Conservation (phyloP, 2,113 vertebrate species). For the Trichomycterus rosablanca region DNA sequence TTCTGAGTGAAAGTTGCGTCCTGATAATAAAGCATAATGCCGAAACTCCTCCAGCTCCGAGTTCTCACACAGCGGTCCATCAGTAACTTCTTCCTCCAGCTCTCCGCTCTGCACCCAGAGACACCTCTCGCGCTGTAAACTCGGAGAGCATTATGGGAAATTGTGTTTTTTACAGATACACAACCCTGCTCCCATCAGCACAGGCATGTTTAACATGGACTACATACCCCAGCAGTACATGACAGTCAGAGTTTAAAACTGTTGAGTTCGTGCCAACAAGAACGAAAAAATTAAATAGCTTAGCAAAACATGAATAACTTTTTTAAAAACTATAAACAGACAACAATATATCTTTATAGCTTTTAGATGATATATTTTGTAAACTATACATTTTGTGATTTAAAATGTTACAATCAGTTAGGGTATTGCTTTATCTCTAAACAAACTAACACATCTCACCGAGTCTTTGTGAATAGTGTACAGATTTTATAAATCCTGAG, state of each 20-base stretch:
- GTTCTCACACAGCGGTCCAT: conserved; percentile 23
- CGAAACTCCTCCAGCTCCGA: conserved; percentile 19
- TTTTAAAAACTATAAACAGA: too few relatives aligned
- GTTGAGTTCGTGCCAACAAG: too few relatives aligned
- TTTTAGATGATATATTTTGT: too few relatives aligned
- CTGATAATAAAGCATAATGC: conserved; percentile 16
- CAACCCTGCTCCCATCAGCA: not conserved
- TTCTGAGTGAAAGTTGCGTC: conserved; percentile 11
- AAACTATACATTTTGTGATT: too few relatives aligned
- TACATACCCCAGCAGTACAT: conserved; percentile 23
- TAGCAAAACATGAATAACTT: too few relatives aligned
- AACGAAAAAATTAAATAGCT: too few relatives aligned
- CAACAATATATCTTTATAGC: too few relatives aligned
- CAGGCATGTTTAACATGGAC: conserved; percentile 6
- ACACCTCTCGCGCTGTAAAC: conserved; percentile 26
- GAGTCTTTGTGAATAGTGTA: too few relatives aligned
- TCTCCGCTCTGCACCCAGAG: conserved; percentile 42
- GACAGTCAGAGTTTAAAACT: not conserved
- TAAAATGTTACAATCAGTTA: too few relatives aligned
- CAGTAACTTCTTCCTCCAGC: conserved; percentile 17
- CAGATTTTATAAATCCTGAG: too few relatives aligned
- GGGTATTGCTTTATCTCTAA: too few relatives aligned
- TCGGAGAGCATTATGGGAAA: conserved; percentile 58
- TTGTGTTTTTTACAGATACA: conserved; percentile 46
- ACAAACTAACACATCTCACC: too few relatives aligned